These are phyloP conservation scores for Tachuris rubrigastra DNA, from an alignment of 2,113 vertebrate species.

Conservation along the genomic window DNA sequence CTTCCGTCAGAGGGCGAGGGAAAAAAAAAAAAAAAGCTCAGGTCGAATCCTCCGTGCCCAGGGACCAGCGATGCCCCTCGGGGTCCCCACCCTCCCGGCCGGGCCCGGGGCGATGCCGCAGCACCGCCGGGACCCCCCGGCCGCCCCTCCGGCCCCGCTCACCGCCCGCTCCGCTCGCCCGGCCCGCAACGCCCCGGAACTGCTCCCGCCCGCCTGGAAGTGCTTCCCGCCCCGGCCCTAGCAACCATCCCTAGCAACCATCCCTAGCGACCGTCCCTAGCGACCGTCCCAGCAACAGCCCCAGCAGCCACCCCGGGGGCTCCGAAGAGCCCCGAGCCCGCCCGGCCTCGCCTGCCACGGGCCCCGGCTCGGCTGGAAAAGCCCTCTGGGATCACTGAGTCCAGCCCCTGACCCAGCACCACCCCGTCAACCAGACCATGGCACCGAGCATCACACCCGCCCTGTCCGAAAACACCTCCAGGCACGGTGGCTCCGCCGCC, in stretches of 20 bases:
- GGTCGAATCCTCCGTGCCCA: accelerated
- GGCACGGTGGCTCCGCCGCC: no score
- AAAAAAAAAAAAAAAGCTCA: no score
- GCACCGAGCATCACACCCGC: not conserved
- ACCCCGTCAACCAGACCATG: not conserved
- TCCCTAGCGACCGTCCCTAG: not conserved
- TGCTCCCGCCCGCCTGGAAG: not conserved
- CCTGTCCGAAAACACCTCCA: not conserved
- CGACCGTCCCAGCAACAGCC: not conserved
- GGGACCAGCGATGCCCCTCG: not conserved
- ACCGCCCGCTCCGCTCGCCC: not conserved
- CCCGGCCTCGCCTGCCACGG: not conserved
- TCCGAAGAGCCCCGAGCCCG: not conserved
- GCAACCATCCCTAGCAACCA: accelerated
- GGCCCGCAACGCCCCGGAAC: not conserved
- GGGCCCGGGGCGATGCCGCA: not conserved
- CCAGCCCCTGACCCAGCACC: not conserved
- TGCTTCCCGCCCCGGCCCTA: not conserved
- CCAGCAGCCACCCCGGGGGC: no score
- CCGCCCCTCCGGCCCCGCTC: not conserved
- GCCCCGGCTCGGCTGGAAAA: not conserved
- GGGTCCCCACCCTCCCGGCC: accelerated
- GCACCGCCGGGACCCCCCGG: not conserved
- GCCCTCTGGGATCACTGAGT: no score
- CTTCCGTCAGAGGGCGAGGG: accelerated